Evolutionary conservation across 2,888 invertebrate genomes (phyloP).

Genomic region (Eupeodes latifasciatus): DNA sequence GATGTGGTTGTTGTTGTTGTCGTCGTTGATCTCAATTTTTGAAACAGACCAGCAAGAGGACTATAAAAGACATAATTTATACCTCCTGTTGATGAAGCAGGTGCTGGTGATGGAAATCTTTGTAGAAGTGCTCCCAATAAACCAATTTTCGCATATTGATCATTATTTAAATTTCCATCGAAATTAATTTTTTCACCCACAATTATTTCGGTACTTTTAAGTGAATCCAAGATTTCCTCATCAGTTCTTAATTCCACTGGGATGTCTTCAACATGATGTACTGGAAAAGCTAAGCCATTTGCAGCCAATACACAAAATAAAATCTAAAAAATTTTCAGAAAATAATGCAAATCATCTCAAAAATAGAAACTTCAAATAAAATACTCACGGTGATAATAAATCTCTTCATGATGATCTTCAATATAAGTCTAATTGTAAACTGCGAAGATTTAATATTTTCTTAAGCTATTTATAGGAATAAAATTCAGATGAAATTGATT

Average conservation of each 20-base stretch:
- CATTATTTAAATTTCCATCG: neutral
- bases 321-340: constrained; percentile 35
- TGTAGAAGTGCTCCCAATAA: constrained; percentile 28
- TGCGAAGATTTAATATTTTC: neutral
- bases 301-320: constrained; percentile 26
- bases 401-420: constrained; percentile 45
- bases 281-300: constrained; percentile 33
- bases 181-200: neutral
- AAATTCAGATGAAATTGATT: neutral
- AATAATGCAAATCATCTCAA: neutral
- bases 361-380: neutral
- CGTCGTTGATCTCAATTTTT: neutral
- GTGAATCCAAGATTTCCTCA: neutral
- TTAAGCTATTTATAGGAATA: constrained; percentile 46
- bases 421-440: neutral
- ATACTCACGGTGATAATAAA: constrained; percentile 44
- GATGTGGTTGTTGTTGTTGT: constrained; percentile 23
- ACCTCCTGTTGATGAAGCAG: neutral
- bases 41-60: neutral
- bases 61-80: constrained; percentile 1
- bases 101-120: neutral
- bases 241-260: neutral
- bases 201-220: neutral
- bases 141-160: constrained; percentile 6
- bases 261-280: neutral